Evolutionary conservation across 1,140 invertebrate species (phyloP).

Genomic region (Myzus persicae): DNA sequence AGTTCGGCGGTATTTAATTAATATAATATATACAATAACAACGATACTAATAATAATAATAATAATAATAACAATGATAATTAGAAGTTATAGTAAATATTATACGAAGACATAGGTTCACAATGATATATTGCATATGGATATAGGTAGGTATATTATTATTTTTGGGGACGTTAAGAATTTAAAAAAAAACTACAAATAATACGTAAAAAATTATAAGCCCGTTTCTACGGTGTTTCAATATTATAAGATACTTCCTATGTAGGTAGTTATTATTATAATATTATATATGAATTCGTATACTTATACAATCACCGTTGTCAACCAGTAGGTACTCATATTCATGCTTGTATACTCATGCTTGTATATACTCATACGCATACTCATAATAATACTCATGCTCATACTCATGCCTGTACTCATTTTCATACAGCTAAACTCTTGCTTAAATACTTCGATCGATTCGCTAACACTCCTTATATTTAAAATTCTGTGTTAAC

Average conservation of each 20-base stretch:
- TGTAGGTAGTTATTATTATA: background rate
- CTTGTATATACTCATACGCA: too few species aligned
- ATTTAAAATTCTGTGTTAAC: background rate
- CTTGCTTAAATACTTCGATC: background rate
- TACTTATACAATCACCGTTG: background rate
- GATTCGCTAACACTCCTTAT: background rate
- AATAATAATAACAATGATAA: background rate
- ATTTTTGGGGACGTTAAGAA: background rate
- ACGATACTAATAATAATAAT: background rate
- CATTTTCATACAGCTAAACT: too few species aligned
- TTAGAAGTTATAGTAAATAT: background rate
- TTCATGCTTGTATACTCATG: too few species aligned
- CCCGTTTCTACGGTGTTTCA: background rate
- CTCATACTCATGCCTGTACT: too few species aligned
- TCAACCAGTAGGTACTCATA: background rate
- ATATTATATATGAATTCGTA: background rate
- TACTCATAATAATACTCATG: too few species aligned
- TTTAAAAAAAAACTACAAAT: background rate
- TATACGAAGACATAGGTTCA: background rate
- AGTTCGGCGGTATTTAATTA: conserved; percentile 8
- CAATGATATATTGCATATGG: background rate
- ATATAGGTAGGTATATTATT: background rate
- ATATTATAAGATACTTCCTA: background rate
- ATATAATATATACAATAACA: conserved; percentile 1
- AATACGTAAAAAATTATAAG: background rate